These are phyloP conservation scores for Hydrozoanthus tunicans DNA, from an alignment of 64 coral and sea anemone genomes.

Conservation along the genomic window DNA sequence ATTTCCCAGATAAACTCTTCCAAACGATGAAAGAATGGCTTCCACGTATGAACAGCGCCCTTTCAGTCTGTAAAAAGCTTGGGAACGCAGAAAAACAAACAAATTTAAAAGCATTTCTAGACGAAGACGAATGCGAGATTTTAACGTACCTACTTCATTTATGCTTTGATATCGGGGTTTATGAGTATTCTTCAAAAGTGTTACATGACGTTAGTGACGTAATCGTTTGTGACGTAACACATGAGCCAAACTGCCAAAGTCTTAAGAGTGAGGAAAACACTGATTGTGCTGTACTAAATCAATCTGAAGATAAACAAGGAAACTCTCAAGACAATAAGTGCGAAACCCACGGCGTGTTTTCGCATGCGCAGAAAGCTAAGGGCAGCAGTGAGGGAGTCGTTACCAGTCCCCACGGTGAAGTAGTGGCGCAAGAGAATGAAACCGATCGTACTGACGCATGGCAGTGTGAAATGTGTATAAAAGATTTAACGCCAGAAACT, in stretches of 20 bases:
- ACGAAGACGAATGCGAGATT: constrained; percentile 14
- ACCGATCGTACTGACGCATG: background rate
- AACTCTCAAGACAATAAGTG: background rate
- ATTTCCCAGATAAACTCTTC: constrained; percentile 19
- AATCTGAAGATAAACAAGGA: background rate
- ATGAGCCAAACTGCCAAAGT: background rate
- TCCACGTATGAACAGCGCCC: background rate
- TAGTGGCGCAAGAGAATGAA: background rate
- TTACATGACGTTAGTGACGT: background rate
- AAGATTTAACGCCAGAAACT: background rate
- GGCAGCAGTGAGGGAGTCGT: background rate
- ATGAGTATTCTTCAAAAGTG: background rate
- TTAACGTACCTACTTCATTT: constrained; percentile 30
- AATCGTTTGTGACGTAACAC: too few species aligned
- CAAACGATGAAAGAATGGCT: constrained; percentile 38
- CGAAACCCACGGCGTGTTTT: background rate
- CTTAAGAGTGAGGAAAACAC: background rate
- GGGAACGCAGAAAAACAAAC: constrained; percentile 34
- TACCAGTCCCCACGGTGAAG: background rate
- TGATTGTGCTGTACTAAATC: background rate
- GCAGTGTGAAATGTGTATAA: constrained; percentile 5
- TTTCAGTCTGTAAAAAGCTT: constrained; percentile 40
- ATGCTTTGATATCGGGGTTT: constrained; percentile 40
- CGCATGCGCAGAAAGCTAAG: background rate
- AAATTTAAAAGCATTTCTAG: constrained; percentile 40